Evolutionary conservation across 2,888 invertebrate species (phyloP).

Genomic region (Pseudococcus jackbeardsleyi): DNA sequence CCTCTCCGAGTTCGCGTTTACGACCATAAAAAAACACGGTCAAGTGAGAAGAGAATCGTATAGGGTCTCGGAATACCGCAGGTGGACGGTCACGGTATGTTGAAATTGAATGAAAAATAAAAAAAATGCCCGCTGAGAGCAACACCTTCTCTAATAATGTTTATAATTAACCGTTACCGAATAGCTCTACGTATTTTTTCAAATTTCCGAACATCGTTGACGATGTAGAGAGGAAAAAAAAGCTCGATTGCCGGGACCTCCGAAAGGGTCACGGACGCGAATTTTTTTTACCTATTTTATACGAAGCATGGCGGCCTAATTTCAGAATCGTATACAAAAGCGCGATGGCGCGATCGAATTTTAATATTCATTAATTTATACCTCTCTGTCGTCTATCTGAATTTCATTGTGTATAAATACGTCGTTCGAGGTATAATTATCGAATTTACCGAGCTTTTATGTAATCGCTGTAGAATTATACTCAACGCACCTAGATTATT

Average conservation of each 20-base stretch:
- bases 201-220: neutral
- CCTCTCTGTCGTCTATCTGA: neutral
- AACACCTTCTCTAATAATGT: slow-evolving; percentile 8
- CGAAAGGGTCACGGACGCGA: neutral
- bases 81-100: slow-evolving; percentile 59
- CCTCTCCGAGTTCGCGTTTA: neutral
- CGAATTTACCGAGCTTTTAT: slow-evolving; percentile 14
- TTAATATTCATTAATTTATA: slow-evolving; percentile 18
- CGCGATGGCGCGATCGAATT: slow-evolving; percentile 8
- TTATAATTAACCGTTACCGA: slow-evolving; percentile 56
- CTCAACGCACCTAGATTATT: neutral
- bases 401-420: neutral
- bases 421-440: slow-evolving; percentile 22
- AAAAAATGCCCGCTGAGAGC: slow-evolving; percentile 56
- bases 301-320: neutral
- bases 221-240: neutral
- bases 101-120: slow-evolving; percentile 45
- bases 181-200: neutral
- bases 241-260: neutral
- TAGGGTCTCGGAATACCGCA: neutral
- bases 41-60: slow-evolving; percentile 31
- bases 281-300: neutral
- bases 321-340: neutral
- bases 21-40: slow-evolving; percentile 23
- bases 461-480: neutral